Base-by-base conservation (phyloP, 2,797 vertebrate species). In the Cynodonichthys magdalenae region DNA sequence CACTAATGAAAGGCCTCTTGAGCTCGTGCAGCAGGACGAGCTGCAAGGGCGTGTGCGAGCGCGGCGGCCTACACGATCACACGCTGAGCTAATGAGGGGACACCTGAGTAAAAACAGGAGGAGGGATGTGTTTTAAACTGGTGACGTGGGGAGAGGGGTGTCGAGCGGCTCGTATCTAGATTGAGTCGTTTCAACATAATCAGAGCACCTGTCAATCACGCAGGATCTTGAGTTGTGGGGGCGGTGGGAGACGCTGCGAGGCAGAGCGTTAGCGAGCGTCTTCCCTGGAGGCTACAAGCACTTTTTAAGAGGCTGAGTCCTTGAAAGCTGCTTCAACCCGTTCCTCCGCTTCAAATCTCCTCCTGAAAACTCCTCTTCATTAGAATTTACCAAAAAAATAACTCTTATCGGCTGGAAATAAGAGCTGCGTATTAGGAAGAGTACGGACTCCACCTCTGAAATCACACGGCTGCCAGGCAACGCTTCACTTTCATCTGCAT, bases 141-240 rank as follows among this genome's bases (percentile, higher is more conserved):
- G 46, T 53, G 18, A 36, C 18, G 34, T 31, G 36, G 39, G 36
- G 15, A 12, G 53, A 12, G 53, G 45, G 5, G 34, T 27, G 58
- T 15, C 39, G 24, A 24, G 24, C 45, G 51, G 64, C 15, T 61
- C 54, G 53, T 60, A 70, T 84, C 80, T 73, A 83, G 80, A 91
- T 86, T 80, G 83, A 87, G 77, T 76, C 61, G 70, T 73, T 56
- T 64, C 75, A 86, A 81, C 66, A 68, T 73, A 77, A 80, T 59
- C 66, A 10, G 42, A 75, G 69, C 48, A 29, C 79, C 77, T 83
- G 84, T 90, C 89, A 83, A 76, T 91, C 90, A 86, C 87, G 87
- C 90, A 79, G 86, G 85, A 89, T 89, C 77, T 79, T 58, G 64
- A 84, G 80, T 74, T 60, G 73, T 4, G 24, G 55, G 58, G 71